These are phyloP conservation scores for Lutraria lutraria DNA, from an alignment of 2,888 invertebrate genomes.

Conservation along the genomic window DNA sequence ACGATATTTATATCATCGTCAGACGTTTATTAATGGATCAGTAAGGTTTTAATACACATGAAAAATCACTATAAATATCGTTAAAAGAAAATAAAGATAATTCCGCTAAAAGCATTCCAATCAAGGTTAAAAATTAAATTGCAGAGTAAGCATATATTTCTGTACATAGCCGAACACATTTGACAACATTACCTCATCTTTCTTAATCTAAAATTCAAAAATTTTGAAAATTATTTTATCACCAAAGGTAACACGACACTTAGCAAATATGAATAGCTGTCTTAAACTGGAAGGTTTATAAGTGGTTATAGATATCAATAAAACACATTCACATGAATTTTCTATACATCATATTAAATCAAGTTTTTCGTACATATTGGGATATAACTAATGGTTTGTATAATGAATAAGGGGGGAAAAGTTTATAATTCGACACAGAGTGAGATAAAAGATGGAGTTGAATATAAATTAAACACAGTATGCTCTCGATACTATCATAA, in stretches of 20 bases:
- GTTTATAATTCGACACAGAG: not conserved
- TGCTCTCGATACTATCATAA: not conserved
- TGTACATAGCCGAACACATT: not conserved
- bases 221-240: not conserved
- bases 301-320: not conserved
- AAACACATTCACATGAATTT: not conserved
- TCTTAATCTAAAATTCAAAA: slow-evolving; percentile 17
- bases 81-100: slow-evolving; percentile 18
- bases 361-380: not conserved
- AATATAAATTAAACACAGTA: not conserved
- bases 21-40: not conserved
- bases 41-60: not conserved
- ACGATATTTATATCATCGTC: not conserved
- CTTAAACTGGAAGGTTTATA: not conserved
- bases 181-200: not conserved
- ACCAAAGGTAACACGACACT: not conserved
- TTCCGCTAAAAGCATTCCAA: slow-evolving; percentile 14
- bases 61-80: slow-evolving; percentile 19
- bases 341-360: not conserved
- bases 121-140: not conserved
- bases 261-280: not conserved
- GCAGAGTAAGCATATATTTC: slow-evolving; percentile 19
- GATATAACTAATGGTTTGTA: not conserved
- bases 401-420: not conserved
- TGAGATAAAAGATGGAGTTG: not conserved